Base-by-base conservation (phyloP, 1,140 invertebrate genomes). In the Drosophila subobscura region DNA sequence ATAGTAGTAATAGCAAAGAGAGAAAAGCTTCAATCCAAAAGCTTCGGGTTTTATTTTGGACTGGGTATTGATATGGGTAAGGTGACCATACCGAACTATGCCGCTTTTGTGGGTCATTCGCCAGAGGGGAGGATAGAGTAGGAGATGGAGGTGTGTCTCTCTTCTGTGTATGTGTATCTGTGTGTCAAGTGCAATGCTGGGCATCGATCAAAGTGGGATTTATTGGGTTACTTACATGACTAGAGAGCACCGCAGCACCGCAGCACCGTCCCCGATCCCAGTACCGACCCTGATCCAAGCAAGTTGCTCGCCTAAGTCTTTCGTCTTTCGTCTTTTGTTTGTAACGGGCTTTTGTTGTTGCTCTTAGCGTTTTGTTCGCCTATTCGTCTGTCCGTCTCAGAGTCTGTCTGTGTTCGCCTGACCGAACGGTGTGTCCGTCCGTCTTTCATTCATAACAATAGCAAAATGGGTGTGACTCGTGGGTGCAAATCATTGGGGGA, bases 221-320 rank as follows among this genome's bases (percentile, higher is more conserved):
- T 85, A 85, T 85, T 85, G 73, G 81, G 70, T 78, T 88, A 88
- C 83, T 88, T 88, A 86, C 81, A 85, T 83, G 81, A 75, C 49
- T 77, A 22, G 66, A 67, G 74, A 45, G 65, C 14, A 52, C 63
- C 42, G 16, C 61, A 23, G 37, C 55, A 25, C 57, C 63, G 42
- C 47, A 12, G 41, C 22, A 4, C n/a, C 41, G 25, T 8, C 51
- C 42, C 44, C 27, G 27, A 23, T 45, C 49, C 47, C 12, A 25
- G 3, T 29, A 20, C 23, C 41, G 33, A 10, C 33, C 22, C 49
- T 53, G 40, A 67, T 54, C 40, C 37, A 23, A 47, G 45, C 50
- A 47, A 76, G 83, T 88, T 86, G 63, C 83, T 89, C 71, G 78
- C 83, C 27, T 49, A 76, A 88, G 83, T 86, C 83, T 20, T 20